Percentiles rank a stretch among this genome's conserved stretches.
phyloP scores from a whole-genome alignment of 2,797 vertebrate genomes.

The Pantherophis alleghaniensis region DNA sequence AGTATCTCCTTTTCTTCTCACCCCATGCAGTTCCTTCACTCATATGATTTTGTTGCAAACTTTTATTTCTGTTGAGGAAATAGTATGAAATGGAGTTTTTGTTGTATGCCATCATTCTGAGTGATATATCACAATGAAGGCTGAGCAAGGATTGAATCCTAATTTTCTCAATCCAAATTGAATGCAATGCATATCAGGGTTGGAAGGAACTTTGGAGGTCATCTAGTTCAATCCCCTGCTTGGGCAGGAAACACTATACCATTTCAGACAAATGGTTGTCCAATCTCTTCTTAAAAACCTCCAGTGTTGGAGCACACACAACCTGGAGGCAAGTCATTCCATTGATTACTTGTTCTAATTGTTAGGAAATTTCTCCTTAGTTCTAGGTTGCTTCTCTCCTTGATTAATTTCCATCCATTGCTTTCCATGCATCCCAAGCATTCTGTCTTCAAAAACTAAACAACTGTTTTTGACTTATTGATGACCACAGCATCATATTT shows the following conservation, averaged over 20 bases:
- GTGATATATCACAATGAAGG: not conserved
- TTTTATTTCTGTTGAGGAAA: not conserved
- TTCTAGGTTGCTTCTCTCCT: not conserved
- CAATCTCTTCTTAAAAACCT: not conserved
- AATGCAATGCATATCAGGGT: not conserved
- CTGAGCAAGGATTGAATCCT: not conserved
- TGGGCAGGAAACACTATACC: not conserved
- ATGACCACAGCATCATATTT: not conserved
- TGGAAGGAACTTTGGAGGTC: not conserved
- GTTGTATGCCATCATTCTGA: not conserved
- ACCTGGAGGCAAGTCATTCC: not conserved
- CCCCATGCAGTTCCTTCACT: constrained; percentile 16
- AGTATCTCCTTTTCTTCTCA: not conserved
- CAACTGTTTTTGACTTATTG: not conserved
- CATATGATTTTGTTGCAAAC: not conserved
- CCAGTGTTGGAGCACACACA: not conserved
- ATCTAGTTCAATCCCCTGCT: not conserved
- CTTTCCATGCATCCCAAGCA: not conserved
- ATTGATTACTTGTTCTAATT: not conserved
- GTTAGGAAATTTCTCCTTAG: not conserved
- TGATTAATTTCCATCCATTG: not conserved
- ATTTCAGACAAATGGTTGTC: not conserved
- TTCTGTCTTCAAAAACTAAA: not conserved
- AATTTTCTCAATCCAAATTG: not conserved
- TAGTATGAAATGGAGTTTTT: not conserved